Percentiles rank a stretch among this genome's conserved stretches.
Evolutionary conservation across 2,797 vertebrate species (phyloP).

Genomic region (Paguma larvata): DNA sequence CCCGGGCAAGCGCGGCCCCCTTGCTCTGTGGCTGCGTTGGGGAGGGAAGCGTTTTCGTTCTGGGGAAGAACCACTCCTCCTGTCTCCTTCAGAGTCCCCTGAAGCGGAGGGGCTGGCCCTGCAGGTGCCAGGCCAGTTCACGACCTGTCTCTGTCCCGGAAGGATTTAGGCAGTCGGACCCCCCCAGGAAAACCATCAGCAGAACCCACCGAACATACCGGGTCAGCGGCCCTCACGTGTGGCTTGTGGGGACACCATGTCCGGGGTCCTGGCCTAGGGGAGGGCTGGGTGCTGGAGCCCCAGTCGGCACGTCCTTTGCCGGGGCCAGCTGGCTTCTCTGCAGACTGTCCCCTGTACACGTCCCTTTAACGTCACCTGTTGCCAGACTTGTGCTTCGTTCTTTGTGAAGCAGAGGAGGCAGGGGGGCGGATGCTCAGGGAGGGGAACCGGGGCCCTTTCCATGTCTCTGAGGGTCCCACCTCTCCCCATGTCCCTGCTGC

Average conservation of each 20-base stretch:
- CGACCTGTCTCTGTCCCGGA: not conserved
- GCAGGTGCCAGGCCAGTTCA: rapidly evolving
- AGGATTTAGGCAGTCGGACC: not conserved
- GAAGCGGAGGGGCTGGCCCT: rapidly evolving
- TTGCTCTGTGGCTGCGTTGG: rapidly evolving
- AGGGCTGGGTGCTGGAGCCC: not conserved
- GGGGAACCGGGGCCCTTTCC: too few relatives aligned
- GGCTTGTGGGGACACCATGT: too few relatives aligned
- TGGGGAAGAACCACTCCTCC: rapidly evolving
- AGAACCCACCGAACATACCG: rapidly evolving
- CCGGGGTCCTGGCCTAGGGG: rapidly evolving
- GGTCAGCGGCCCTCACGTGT: rapidly evolving
- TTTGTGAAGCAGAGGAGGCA: rapidly evolving
- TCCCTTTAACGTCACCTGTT: too few relatives aligned
- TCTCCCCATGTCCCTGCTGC: not conserved
- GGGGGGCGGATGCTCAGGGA: not conserved
- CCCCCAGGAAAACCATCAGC: rapidly evolving
- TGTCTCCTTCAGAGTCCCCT: not conserved
- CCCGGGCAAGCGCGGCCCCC: rapidly evolving
- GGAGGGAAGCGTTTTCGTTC: rapidly evolving
- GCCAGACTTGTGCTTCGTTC: rapidly evolving
- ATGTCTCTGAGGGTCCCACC: not conserved
- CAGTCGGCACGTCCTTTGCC: not conserved
- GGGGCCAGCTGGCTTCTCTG: not conserved
- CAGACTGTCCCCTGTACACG: not conserved